Percentiles rank a stretch among this genome's conserved stretches.
phyloP scores from a whole-genome alignment of 2,888 invertebrate species.

The Archips crataeganus region DNA sequence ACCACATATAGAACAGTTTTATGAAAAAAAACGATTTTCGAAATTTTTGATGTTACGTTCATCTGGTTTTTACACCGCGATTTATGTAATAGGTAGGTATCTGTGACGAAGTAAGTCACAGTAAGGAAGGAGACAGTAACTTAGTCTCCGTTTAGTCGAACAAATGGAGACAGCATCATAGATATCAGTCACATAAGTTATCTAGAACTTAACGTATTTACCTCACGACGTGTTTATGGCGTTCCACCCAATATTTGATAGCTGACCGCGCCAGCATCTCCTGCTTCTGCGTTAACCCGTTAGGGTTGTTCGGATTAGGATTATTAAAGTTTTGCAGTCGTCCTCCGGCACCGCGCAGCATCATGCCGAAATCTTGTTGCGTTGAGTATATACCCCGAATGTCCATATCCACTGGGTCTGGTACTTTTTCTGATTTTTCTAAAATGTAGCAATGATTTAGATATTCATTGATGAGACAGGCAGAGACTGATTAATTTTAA shows the following conservation, averaged over 20 bases:
- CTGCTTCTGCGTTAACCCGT: conserved; percentile 93
- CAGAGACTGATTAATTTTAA: too few relatives aligned
- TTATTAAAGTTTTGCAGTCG: conserved; percentile 87
- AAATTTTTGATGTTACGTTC: too few relatives aligned
- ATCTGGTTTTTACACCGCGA: too few relatives aligned
- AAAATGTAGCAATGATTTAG: conserved; percentile 21
- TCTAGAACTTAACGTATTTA: conserved; percentile 56
- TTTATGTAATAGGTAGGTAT: too few relatives aligned
- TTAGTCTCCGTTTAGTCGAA: too few relatives aligned
- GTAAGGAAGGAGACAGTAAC: too few relatives aligned
- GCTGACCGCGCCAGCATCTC: conserved; percentile 94
- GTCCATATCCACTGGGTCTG: conserved; percentile 87
- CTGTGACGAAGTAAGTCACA: too few relatives aligned
- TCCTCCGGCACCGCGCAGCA: conserved; percentile 89
- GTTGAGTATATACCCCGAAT: conserved; percentile 91
- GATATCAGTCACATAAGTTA: too few relatives aligned
- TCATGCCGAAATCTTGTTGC: conserved; percentile 92
- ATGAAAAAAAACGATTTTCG: too few relatives aligned
- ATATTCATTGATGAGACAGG: neutral
- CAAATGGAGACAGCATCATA: too few relatives aligned
- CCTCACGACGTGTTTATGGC: conserved; percentile 96
- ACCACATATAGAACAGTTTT: too few relatives aligned
- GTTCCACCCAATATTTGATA: conserved; percentile 96
- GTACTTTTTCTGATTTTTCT: conserved; percentile 78
- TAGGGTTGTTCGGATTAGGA: conserved; percentile 87